Evolutionary conservation across 2,888 invertebrate genomes (phyloP).

Genomic region (Ypsolopha scabrella): DNA sequence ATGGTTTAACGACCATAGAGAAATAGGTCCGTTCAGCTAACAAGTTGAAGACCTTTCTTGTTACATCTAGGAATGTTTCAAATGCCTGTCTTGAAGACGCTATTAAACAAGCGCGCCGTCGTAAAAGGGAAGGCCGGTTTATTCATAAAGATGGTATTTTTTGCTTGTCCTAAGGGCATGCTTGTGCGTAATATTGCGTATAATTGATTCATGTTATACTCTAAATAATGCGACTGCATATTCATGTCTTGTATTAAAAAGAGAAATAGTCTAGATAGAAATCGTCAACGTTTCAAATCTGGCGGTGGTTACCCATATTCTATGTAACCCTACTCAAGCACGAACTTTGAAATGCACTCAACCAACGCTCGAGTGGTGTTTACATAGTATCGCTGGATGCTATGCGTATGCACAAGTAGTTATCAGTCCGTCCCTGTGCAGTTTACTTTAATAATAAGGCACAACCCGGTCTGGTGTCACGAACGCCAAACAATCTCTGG

Average conservation of each 20-base stretch:
- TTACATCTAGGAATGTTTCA: neutral
- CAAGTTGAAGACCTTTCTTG: constrained; percentile 1
- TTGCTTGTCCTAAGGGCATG: too few relatives aligned
- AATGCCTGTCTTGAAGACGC: neutral
- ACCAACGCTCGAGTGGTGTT: constrained; percentile 23
- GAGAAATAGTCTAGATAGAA: too few relatives aligned
- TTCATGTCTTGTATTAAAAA: too few relatives aligned
- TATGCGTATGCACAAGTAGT: constrained; percentile 61
- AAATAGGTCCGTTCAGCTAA: neutral
- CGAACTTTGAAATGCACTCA: neutral
- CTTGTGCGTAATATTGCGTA: too few relatives aligned
- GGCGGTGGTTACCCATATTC: too few relatives aligned
- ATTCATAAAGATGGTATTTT: too few relatives aligned
- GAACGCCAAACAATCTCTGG: constrained; percentile 51
- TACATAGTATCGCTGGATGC: constrained; percentile 37
- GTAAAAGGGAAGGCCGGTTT: neutral
- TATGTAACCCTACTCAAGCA: neutral
- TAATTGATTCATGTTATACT: too few relatives aligned
- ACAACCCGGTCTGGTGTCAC: constrained; percentile 29
- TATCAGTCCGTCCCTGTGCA: constrained; percentile 49
- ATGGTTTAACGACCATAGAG: constrained; percentile 3
- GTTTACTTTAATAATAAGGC: constrained; percentile 48
- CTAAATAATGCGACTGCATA: too few relatives aligned
- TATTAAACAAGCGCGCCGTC: neutral
- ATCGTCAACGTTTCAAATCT: too few relatives aligned